phyloP scores from a whole-genome alignment of 2,113 vertebrate species.

The Gymnogyps californianus region DNA sequence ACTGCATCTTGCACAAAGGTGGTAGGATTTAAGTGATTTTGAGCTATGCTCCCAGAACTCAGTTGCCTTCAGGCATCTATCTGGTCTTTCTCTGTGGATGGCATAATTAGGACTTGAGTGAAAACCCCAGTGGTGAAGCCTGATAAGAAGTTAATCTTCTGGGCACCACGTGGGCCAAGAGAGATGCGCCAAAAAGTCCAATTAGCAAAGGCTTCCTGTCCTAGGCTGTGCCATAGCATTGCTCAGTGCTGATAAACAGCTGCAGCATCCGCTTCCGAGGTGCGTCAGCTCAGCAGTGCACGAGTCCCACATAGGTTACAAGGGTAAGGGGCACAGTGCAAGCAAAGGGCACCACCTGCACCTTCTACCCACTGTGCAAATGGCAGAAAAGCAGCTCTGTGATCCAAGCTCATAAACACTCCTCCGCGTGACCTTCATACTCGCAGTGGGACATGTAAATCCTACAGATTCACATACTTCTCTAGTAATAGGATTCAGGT shows the following conservation, averaged over 20 bases:
- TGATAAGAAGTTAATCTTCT: conserved; percentile 39
- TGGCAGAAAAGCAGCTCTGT: not conserved
- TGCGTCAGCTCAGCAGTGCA: fast-evolving
- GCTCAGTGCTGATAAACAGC: not conserved
- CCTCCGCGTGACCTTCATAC: not conserved
- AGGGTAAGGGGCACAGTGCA: fast-evolving
- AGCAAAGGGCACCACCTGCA: not conserved
- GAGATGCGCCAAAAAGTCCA: not conserved
- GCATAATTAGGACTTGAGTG: conserved; percentile 35
- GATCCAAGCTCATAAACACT: not conserved
- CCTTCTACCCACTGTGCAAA: not conserved
- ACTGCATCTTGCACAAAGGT: not conserved
- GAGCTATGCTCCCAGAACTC: conserved; percentile 3
- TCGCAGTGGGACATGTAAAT: not conserved
- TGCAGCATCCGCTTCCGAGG: fast-evolving
- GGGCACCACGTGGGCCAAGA: not conserved
- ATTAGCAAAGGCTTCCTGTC: not conserved
- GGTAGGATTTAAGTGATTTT: conserved; percentile 37
- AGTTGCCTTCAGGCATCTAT: conserved; percentile 15
- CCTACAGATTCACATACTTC: not conserved
- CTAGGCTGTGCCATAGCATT: not conserved
- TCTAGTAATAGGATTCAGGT: not conserved
- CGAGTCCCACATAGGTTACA: fast-evolving
- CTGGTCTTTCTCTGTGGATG: not conserved
- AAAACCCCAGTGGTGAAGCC: not conserved